phyloP scores from a whole-genome alignment of 2,113 vertebrate species.

The Paraplagusia blochii region DNA sequence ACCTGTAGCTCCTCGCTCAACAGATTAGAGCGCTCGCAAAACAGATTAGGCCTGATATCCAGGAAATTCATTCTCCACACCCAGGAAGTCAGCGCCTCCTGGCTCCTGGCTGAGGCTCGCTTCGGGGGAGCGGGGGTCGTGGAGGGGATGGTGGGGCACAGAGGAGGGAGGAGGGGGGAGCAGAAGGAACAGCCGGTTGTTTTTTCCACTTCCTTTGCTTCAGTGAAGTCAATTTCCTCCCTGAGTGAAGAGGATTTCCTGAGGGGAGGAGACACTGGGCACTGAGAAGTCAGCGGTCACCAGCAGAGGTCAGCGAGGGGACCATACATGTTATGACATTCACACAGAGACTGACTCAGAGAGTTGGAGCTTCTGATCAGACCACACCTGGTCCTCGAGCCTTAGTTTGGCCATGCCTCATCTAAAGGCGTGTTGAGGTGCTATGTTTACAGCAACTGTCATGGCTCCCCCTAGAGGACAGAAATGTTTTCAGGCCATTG shows the following conservation, averaged over 20 bases:
- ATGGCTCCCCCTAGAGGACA: background rate
- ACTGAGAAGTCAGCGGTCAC: slow-evolving; percentile 20
- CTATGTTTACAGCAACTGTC: too few species aligned
- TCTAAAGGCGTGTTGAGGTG: too few species aligned
- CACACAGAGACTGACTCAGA: too few species aligned
- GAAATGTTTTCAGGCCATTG: slow-evolving; percentile 8
- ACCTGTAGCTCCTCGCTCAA: slow-evolving; percentile 39
- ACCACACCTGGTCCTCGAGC: too few species aligned
- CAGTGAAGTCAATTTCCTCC: slow-evolving; percentile 61
- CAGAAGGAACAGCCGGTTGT: slow-evolving; percentile 8
- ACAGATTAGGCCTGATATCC: slow-evolving; percentile 63
- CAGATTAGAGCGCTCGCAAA: slow-evolving; percentile 54
- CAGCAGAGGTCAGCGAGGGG: slow-evolving; percentile 35
- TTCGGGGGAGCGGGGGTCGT: slow-evolving; percentile 9
- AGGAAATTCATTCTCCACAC: slow-evolving; percentile 46
- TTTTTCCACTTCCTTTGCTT: slow-evolving; percentile 34
- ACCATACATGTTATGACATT: slow-evolving; percentile 39
- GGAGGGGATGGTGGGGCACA: slow-evolving; percentile 30
- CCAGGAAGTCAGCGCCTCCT: slow-evolving; percentile 52
- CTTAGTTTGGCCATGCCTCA: too few species aligned
- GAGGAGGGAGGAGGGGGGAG: slow-evolving; percentile 21
- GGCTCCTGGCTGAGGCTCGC: slow-evolving; percentile 29
- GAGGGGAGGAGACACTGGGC: slow-evolving; percentile 29
- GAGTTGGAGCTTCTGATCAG: too few species aligned
- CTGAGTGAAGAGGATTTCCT: slow-evolving; percentile 59